phyloP scores from a whole-genome alignment of 2,113 vertebrate species.

The Charina bottae region DNA sequence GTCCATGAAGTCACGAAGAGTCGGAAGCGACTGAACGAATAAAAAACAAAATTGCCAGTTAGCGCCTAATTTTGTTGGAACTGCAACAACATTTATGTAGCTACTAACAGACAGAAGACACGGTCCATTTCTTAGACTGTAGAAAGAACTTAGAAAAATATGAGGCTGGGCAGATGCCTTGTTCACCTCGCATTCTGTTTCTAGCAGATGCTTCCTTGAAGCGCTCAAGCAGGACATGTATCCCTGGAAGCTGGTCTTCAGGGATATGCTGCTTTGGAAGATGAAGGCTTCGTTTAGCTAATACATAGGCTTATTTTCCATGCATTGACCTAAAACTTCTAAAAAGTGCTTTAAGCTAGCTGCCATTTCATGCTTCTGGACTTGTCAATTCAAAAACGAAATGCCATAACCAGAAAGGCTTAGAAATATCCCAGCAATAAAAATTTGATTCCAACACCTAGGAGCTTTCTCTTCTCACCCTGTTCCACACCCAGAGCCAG shows the following conservation, averaged over 20 bases:
- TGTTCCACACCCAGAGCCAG: too few relatives aligned
- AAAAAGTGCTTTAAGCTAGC: neutral
- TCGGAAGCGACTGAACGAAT: too few relatives aligned
- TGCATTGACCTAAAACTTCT: neutral
- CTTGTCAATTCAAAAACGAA: neutral
- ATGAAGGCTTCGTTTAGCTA: neutral
- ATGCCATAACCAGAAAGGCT: neutral
- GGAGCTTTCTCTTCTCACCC: too few relatives aligned
- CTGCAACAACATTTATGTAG: neutral
- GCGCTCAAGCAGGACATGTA: neutral
- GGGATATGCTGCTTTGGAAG: neutral
- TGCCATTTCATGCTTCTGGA: neutral
- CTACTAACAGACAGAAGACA: neutral
- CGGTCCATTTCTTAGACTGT: neutral
- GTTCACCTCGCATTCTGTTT: neutral
- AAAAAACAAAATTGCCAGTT: too few relatives aligned
- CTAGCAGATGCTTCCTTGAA: neutral
- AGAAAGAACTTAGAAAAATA: neutral
- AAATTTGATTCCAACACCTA: neutral
- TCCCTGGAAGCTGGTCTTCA: neutral
- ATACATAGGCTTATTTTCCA: neutral
- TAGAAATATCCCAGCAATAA: neutral
- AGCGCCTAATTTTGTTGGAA: neutral
- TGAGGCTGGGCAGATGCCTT: neutral
- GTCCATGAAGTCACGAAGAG: too few relatives aligned